These are phyloP conservation scores for Oncorhynchus clarkii DNA, from an alignment of 2,113 vertebrate genomes.

Conservation along the genomic window DNA sequence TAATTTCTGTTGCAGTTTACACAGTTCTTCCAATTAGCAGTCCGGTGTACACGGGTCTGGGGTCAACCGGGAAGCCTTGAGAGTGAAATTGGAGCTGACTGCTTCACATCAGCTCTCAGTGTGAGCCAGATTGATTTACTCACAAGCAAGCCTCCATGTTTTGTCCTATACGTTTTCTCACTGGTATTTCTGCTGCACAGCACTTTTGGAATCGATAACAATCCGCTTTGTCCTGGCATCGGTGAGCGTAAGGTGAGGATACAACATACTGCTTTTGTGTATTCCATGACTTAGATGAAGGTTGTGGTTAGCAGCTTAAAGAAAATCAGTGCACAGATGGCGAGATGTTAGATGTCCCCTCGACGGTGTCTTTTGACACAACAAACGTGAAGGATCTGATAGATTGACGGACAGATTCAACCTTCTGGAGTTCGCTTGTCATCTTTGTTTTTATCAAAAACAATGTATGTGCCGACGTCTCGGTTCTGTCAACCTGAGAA, in stretches of 20 bases:
- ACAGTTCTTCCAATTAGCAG: slow-evolving; percentile 51
- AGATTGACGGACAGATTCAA: background rate
- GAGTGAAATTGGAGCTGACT: slow-evolving; percentile 50
- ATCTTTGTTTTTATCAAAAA: background rate
- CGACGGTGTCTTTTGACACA: background rate
- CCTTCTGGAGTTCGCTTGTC: background rate
- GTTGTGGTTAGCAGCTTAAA: too few species aligned
- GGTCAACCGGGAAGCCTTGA: slow-evolving; percentile 28
- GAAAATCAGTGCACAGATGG: too few species aligned
- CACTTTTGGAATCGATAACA: slow-evolving; percentile 43
- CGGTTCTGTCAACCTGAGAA: background rate
- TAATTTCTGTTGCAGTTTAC: slow-evolving; percentile 42
- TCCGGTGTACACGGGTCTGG: slow-evolving; percentile 16
- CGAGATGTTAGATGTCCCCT: background rate
- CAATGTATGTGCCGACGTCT: background rate
- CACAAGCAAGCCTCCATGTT: slow-evolving; percentile 22
- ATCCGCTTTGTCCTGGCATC: slow-evolving; percentile 34
- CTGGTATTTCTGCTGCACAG: slow-evolving; percentile 27
- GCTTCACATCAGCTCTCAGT: slow-evolving; percentile 33
- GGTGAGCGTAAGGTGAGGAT: slow-evolving; percentile 9
- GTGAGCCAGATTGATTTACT: slow-evolving; percentile 41
- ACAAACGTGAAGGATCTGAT: background rate
- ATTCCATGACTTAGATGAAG: too few species aligned
- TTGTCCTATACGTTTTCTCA: slow-evolving; percentile 32
- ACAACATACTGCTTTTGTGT: background rate